A percentile compares a stretch with the other conserved stretches of the same genome.
phyloP scores from a whole-genome alignment of 2,797 vertebrate species.

The Acipenser oxyrinchus region DNA sequence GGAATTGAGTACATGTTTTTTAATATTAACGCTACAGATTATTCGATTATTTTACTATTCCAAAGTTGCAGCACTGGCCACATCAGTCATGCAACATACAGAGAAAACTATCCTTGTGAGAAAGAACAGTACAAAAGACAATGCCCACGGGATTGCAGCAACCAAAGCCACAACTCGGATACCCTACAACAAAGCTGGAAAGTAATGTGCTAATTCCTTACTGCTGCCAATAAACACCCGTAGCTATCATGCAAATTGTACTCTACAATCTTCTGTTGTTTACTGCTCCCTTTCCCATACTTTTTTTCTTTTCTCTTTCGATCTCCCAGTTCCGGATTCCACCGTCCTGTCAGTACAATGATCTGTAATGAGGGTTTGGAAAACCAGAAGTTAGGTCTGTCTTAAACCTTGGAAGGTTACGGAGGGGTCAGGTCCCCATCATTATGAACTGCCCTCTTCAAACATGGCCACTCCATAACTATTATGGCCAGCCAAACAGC shows the following conservation, averaged over 20 bases:
- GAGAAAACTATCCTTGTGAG: background rate
- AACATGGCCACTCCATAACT: slow-evolving; percentile 52
- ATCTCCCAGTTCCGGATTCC: background rate
- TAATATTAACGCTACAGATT: too few relatives aligned
- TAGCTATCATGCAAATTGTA: background rate
- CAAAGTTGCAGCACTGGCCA: too few relatives aligned
- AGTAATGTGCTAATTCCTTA: slow-evolving; percentile 4
- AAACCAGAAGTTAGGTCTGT: slow-evolving; percentile 52
- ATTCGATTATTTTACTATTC: too few relatives aligned
- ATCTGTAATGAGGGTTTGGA: slow-evolving; percentile 26
- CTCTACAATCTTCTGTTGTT: background rate
- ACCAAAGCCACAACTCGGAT: background rate
- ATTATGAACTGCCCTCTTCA: slow-evolving; percentile 53
- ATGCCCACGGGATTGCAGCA: background rate
- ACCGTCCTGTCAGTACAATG: slow-evolving; percentile 6
- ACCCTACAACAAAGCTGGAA: background rate
- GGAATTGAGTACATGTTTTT: too few relatives aligned
- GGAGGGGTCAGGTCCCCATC: slow-evolving; percentile 35
- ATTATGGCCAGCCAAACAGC: slow-evolving; percentile 52
- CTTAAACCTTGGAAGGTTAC: slow-evolving; percentile 48
- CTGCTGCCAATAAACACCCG: background rate
- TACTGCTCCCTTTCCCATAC: background rate
- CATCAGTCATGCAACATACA: too few relatives aligned
- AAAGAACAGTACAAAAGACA: background rate
- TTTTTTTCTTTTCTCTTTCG: background rate